A percentile compares a stretch with the other conserved stretches of the same genome.
These are phyloP conservation scores for Drosophila crucigera DNA, from an alignment of 2,888 invertebrate species.

Conservation along the genomic window DNA sequence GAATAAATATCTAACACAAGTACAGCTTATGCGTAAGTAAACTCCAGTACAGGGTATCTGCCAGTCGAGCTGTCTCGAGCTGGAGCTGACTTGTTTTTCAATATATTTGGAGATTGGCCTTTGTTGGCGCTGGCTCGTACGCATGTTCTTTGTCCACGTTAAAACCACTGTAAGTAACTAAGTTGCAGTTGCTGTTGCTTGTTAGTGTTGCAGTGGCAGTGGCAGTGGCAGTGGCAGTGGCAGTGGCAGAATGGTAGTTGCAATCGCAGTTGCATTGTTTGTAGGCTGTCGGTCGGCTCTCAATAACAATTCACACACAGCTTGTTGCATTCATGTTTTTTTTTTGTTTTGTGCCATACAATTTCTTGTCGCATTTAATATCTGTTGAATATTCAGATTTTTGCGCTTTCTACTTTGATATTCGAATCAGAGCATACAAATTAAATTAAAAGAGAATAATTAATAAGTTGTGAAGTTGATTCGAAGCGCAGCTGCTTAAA, in stretches of 20 bases:
- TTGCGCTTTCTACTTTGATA: constrained; percentile 44
- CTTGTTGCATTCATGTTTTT: constrained; percentile 48
- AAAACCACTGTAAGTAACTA: constrained; percentile 75
- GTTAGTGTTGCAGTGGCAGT: constrained; percentile 1
- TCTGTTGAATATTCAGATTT: constrained; percentile 61
- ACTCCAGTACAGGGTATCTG: not conserved
- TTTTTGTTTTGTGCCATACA: constrained; percentile 30
- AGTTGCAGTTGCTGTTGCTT: constrained; percentile 58
- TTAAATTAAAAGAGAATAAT: constrained; percentile 53
- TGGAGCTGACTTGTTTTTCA: constrained; percentile 21
- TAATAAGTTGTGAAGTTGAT: constrained; percentile 37
- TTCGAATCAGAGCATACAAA: constrained; percentile 37
- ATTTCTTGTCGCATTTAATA: constrained; percentile 57
- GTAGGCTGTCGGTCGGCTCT: constrained; percentile 36
- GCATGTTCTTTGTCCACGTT: constrained; percentile 55
- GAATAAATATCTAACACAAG: not conserved
- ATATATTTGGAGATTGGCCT: constrained; percentile 67
- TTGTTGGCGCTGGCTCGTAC: constrained; percentile 63
- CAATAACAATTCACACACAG: constrained; percentile 63
- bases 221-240: constrained; percentile 2
- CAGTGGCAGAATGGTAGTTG: constrained; percentile 24
- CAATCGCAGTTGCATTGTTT: constrained; percentile 42
- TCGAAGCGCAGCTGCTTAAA: constrained; percentile 16
- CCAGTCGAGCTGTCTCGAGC: not conserved
- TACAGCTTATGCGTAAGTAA: not conserved